Evolutionary conservation across 2,113 vertebrate species (phyloP).

Genomic region (Parus major): DNA sequence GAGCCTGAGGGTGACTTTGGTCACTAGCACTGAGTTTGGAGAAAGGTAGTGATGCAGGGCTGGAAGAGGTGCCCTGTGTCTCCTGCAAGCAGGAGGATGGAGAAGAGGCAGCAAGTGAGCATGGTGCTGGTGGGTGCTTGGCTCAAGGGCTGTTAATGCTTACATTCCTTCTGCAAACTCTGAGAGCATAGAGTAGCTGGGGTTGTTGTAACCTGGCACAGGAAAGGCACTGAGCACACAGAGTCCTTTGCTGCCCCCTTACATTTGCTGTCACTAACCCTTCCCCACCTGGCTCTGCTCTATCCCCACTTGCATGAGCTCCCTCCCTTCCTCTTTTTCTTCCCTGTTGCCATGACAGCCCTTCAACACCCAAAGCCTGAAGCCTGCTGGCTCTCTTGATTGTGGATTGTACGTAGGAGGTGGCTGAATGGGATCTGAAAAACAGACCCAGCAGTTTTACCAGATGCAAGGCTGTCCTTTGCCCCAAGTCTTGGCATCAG

Average conservation of each 20-base stretch:
- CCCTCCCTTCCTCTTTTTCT: not conserved
- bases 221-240: not conserved
- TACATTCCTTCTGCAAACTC: not conserved
- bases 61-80: not conserved
- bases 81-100: not conserved
- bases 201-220: not conserved
- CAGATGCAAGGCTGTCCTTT: not conserved
- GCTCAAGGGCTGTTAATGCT: not conserved
- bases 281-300: not conserved
- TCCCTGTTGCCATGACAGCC: constrained; percentile 63
- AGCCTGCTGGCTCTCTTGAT: constrained; percentile 72
- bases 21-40: not conserved
- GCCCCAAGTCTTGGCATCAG: not conserved
- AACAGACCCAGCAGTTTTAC: not conserved
- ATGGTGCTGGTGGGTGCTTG: not conserved
- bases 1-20: not conserved
- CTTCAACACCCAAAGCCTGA: constrained; percentile 38
- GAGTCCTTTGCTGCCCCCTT: not conserved
- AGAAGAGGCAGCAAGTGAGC: not conserved
- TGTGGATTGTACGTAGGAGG: constrained; percentile 67
- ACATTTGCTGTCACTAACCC: constrained; percentile 46
- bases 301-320: constrained; percentile 23
- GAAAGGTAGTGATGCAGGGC: not conserved
- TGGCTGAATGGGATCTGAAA: not conserved
- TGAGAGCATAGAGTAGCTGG: not conserved